Conservation (phyloP, 2,888 invertebrate genomes). For the Lissocephala sabroskyi region DNA sequence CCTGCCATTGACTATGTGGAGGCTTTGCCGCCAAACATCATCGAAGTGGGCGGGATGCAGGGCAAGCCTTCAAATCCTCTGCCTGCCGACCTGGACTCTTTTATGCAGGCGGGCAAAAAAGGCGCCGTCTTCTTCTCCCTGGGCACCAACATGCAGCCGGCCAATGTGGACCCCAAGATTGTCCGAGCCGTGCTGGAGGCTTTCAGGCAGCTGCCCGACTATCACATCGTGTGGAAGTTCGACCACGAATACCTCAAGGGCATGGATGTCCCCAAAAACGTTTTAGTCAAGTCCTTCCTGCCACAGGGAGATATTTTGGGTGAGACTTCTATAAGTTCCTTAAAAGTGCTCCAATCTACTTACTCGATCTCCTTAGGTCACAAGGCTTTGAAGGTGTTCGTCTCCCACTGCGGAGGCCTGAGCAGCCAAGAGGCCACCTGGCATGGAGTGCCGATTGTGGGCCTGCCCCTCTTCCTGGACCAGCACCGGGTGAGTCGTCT, state of each 20-base stretch:
- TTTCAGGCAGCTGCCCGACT: too few species aligned
- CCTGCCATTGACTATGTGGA: slow-evolving; percentile 52
- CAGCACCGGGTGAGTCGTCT: slow-evolving; percentile 40
- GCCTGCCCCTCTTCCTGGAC: slow-evolving; percentile 53
- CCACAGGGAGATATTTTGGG: slow-evolving; percentile 43
- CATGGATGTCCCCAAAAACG: slow-evolving; percentile 20
- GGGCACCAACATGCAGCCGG: slow-evolving; percentile 37
- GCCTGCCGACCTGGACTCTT: too few species aligned
- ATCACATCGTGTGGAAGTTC: slow-evolving; percentile 68
- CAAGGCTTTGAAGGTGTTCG: slow-evolving; percentile 47
- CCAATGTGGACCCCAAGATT: slow-evolving; percentile 26
- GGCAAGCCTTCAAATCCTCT: slow-evolving; percentile 40
- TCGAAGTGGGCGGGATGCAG: slow-evolving; percentile 68
- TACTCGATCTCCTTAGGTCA: slow-evolving; percentile 34
- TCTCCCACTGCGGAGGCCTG: slow-evolving; percentile 57
- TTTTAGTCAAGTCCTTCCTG: slow-evolving; percentile 42
- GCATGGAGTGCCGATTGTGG: slow-evolving; percentile 60
- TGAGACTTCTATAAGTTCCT: slow-evolving; percentile 14
- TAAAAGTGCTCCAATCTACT: too few species aligned
- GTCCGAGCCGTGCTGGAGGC: too few species aligned
- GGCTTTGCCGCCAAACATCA: slow-evolving; percentile 58
- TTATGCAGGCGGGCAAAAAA: slow-evolving; percentile 44
- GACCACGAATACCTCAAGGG: slow-evolving; percentile 40
- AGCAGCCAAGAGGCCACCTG: slow-evolving; percentile 57
- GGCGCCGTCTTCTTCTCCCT: slow-evolving; percentile 67